phyloP scores from a whole-genome alignment of 1,140 invertebrate genomes.

The Drosophila sulfurigaster region DNA sequence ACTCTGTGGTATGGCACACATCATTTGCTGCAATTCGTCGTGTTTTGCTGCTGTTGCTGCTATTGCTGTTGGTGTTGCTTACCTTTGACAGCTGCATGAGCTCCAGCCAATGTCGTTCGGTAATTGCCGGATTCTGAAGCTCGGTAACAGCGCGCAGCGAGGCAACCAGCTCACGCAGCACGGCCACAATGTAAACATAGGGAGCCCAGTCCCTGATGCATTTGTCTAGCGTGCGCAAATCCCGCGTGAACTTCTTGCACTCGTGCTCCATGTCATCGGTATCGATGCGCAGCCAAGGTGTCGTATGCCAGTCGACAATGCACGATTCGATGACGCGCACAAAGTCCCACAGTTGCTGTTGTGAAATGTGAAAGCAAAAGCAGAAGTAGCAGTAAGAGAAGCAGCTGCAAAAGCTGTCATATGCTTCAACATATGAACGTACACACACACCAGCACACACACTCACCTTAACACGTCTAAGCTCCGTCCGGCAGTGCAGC shows the following conservation, averaged over 20 bases:
- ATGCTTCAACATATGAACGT: neutral
- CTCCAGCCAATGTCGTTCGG: slow-evolving; percentile 94
- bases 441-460: neutral
- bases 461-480: slow-evolving; percentile 89
- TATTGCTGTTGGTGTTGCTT: slow-evolving; percentile 27
- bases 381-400: neutral
- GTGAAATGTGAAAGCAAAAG: slow-evolving; percentile 59
- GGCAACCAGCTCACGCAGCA: slow-evolving; percentile 91
- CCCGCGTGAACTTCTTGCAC: slow-evolving; percentile 93
- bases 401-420: neutral
- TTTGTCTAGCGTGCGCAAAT: slow-evolving; percentile 92
- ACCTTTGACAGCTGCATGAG: slow-evolving; percentile 94
- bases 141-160: slow-evolving; percentile 93
- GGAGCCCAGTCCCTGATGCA: slow-evolving; percentile 92
- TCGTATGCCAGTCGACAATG: slow-evolving; percentile 93
- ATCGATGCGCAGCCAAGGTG: slow-evolving; percentile 93
- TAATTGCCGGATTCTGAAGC: slow-evolving; percentile 94
- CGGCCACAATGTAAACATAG: slow-evolving; percentile 88
- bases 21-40: slow-evolving; percentile 4
- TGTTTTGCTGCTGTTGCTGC: too few species aligned
- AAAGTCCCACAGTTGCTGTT: slow-evolving; percentile 93
- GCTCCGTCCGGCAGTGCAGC: slow-evolving; percentile 86
- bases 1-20: slow-evolving; percentile 13
- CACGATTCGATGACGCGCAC: slow-evolving; percentile 90
- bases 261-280: slow-evolving; percentile 95